Conservation (phyloP, 1,140 invertebrate genomes). For the Camponotus pennsylvanicus region DNA sequence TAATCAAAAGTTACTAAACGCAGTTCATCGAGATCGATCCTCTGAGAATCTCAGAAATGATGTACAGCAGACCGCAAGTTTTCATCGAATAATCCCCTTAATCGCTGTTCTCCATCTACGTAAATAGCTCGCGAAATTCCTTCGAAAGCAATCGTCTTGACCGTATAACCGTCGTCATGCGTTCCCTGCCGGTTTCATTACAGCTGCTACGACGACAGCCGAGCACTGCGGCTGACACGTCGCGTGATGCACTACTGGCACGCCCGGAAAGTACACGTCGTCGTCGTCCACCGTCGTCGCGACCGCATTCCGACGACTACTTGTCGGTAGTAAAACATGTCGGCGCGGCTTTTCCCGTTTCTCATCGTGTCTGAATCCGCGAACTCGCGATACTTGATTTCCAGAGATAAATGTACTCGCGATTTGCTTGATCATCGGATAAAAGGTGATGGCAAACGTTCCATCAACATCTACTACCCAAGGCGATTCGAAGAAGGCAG, state of each 20-base stretch:
- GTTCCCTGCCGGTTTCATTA: constrained; percentile 30
- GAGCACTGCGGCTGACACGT: constrained; percentile 49
- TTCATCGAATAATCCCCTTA: not conserved
- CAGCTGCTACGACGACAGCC: constrained; percentile 19
- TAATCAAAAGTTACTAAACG: not conserved
- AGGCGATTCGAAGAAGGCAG: not conserved
- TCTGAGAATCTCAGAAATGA: not conserved
- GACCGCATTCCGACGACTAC: constrained; percentile 40
- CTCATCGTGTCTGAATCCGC: not conserved
- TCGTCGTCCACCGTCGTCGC: not conserved
- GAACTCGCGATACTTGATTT: not conserved
- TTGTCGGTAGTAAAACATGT: constrained; percentile 45
- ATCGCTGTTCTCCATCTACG: not conserved
- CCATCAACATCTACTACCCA: no score
- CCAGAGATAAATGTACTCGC: constrained; percentile 11
- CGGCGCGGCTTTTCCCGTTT: not conserved
- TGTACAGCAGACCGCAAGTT: not conserved
- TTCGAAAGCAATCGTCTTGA: constrained; percentile 27
- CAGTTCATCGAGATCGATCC: not conserved
- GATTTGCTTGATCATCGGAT: no score
- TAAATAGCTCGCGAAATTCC: constrained; percentile 27
- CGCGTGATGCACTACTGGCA: constrained; percentile 53
- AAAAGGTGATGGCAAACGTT: not conserved
- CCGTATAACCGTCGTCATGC: constrained; percentile 1
- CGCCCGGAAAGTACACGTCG: constrained; percentile 20